Evolutionary conservation across 1,140 invertebrate genomes (phyloP).

Genomic region (Apis florea): DNA sequence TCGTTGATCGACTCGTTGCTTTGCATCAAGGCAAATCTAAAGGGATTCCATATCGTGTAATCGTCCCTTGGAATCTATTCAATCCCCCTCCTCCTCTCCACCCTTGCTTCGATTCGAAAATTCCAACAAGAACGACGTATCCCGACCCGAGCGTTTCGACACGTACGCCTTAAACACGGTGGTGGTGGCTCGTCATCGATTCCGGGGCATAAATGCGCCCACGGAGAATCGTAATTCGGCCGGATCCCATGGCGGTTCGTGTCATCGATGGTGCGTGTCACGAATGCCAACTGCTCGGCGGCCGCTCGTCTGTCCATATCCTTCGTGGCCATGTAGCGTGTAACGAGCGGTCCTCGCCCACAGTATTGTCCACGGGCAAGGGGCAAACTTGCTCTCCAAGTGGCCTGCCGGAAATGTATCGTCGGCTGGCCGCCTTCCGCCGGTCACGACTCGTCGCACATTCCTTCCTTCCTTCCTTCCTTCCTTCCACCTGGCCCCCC

Average conservation of each 20-base stretch:
- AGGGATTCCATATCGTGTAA: no score
- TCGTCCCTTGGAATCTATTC: no score
- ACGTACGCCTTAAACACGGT: not conserved
- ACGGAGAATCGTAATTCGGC: conserved; percentile 40
- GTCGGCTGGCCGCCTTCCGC: conserved; percentile 70
- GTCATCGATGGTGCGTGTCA: conserved; percentile 54
- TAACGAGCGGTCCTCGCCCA: conserved; percentile 72
- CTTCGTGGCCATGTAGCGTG: conserved; percentile 69
- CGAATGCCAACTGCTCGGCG: conserved; percentile 27
- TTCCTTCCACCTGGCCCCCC: conserved; percentile 34
- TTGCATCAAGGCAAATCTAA: no score
- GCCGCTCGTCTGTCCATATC: conserved; percentile 53
- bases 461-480: conserved; percentile 61
- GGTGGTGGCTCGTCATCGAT: conserved; percentile 18
- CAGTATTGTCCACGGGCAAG: conserved; percentile 69
- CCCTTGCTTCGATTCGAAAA: no score
- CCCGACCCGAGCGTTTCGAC: not conserved
- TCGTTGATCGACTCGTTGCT: no score
- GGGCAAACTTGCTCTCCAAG: conserved; percentile 63
- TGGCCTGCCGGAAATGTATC: conserved; percentile 72
- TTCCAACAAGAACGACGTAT: not conserved
- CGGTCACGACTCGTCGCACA: conserved; percentile 70
- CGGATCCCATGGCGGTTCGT: conserved; percentile 44
- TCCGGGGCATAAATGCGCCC: conserved; percentile 11
- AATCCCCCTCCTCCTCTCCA: no score